Evolutionary conservation across 2,797 vertebrate species (phyloP).

Genomic region (Prionace glauca): DNA sequence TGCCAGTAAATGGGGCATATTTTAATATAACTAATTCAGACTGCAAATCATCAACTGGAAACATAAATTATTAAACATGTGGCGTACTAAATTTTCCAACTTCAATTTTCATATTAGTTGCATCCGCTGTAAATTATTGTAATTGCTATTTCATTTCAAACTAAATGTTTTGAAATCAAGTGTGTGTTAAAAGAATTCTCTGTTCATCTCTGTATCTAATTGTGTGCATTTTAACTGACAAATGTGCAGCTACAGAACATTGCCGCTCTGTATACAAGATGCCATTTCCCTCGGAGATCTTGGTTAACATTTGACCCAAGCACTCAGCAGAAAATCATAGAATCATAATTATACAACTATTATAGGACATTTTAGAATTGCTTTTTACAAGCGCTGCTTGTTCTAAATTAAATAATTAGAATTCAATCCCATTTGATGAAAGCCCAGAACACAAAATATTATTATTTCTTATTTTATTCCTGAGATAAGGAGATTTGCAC

Average conservation of each 20-base stretch:
- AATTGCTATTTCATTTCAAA: not conserved
- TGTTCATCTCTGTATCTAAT: not conserved
- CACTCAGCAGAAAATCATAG: not conserved
- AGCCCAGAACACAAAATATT: not conserved
- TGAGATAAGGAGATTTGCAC: too few relatives aligned
- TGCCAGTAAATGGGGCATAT: not conserved
- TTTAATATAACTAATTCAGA: not conserved
- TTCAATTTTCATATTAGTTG: not conserved
- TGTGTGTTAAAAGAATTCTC: not conserved
- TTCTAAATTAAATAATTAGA: not conserved
- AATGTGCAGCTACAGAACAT: not conserved
- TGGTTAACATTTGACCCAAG: not conserved
- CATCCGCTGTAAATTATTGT: not conserved
- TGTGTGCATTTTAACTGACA: not conserved
- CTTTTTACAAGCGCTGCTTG: not conserved
- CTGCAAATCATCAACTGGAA: not conserved
- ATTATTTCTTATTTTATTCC: not conserved
- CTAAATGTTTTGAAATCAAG: not conserved
- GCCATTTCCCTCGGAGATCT: not conserved
- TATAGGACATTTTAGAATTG: not conserved
- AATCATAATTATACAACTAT: not conserved
- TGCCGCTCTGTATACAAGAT: not conserved
- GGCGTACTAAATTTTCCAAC: not conserved
- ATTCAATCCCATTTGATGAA: not conserved
- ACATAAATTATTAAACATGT: not conserved